These are phyloP conservation scores for Thermophis baileyi DNA, from an alignment of 2,113 vertebrate genomes.

Conservation along the genomic window DNA sequence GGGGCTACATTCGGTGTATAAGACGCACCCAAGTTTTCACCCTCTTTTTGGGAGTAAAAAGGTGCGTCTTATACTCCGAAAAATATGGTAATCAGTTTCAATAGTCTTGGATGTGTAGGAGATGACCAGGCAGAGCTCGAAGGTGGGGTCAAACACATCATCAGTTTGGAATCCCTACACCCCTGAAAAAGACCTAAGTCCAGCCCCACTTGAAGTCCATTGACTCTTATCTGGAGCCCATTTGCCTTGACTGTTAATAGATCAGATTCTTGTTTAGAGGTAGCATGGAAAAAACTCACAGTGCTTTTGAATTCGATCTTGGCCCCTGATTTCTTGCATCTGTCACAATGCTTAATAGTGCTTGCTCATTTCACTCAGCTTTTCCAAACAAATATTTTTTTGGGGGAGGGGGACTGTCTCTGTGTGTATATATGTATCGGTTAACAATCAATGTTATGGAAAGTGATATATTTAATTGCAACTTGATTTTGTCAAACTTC, in stretches of 20 bases:
- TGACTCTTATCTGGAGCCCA: neutral
- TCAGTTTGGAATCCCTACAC: neutral
- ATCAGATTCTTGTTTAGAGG: neutral
- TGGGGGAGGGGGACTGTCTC: rapidly evolving
- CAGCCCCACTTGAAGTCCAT: neutral
- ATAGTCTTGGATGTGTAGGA: too few species aligned
- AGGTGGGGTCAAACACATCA: neutral
- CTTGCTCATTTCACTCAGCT: neutral
- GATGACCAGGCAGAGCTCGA: neutral
- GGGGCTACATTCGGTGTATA: too few species aligned
- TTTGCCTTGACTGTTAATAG: neutral
- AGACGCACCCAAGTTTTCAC: too few species aligned
- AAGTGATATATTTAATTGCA: neutral
- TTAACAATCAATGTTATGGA: neutral
- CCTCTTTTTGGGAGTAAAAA: too few species aligned
- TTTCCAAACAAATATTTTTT: neutral
- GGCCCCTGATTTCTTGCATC: neutral
- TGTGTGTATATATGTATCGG: neutral
- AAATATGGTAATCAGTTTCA: neutral
- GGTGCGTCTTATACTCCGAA: too few species aligned
- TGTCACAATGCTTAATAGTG: neutral
- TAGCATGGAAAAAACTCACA: neutral
- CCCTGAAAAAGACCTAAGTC: neutral
- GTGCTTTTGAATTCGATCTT: neutral
- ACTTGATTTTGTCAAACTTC: neutral